phyloP scores from a whole-genome alignment of 2,888 invertebrate species.

The Folsomia candida region DNA sequence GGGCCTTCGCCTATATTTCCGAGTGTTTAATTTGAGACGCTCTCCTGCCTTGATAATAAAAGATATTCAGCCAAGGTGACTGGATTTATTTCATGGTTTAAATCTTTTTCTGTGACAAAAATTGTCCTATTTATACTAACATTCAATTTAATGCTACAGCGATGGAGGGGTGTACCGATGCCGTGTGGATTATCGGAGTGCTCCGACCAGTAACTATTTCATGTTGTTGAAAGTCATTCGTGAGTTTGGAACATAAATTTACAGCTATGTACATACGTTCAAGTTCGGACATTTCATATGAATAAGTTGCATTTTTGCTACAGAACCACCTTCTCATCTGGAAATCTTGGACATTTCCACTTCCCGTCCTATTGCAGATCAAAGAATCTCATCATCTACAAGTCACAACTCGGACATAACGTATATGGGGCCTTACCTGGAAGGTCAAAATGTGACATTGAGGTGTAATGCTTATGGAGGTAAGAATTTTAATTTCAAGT shows the following conservation, averaged over 20 bases:
- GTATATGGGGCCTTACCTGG: conserved; percentile 52
- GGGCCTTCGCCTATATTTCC: conserved; percentile 49
- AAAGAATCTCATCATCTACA: conserved; percentile 37
- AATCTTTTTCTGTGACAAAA: not conserved
- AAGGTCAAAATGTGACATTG: conserved; percentile 52
- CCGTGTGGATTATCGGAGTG: conserved; percentile 82
- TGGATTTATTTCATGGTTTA: conserved; percentile 26
- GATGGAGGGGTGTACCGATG: conserved; percentile 73
- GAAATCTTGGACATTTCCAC: conserved; percentile 49
- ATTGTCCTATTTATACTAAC: not conserved
- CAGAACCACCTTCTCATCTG: conserved; percentile 48
- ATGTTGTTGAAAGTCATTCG: conserved; percentile 85
- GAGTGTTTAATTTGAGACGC: conserved; percentile 43
- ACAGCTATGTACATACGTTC: not conserved
- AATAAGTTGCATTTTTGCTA: conserved; percentile 1
- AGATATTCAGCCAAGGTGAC: conserved; percentile 40
- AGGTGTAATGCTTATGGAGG: conserved; percentile 53
- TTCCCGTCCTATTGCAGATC: conserved; percentile 48
- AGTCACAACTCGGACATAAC: conserved; percentile 44
- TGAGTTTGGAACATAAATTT: conserved; percentile 57
- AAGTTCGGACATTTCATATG: not conserved
- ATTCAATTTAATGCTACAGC: too few relatives aligned
- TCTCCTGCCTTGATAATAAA: conserved; percentile 49
- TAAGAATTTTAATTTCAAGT: too few relatives aligned
- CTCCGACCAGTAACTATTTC: conserved; percentile 81